A percentile compares a stretch with the other conserved stretches of the same genome.
Evolutionary conservation across 2,113 vertebrate species (phyloP).

Genomic region (Corvus hawaiiensis): DNA sequence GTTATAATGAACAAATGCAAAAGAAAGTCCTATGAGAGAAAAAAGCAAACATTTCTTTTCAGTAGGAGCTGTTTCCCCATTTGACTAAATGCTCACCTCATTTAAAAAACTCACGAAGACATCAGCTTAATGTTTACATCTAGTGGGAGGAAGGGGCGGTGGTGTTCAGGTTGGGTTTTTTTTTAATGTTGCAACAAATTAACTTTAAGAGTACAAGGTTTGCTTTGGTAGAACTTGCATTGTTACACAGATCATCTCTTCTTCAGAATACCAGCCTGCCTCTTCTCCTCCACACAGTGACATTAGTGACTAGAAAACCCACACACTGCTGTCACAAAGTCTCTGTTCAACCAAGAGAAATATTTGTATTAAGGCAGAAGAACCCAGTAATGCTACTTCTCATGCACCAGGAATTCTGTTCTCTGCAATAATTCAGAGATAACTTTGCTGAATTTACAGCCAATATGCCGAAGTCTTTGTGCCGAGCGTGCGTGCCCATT

Average conservation of each 20-base stretch:
- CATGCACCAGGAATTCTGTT: background rate
- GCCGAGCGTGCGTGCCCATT: fast-evolving
- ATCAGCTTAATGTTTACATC: background rate
- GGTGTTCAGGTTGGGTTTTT: background rate
- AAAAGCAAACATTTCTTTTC: background rate
- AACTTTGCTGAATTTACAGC: background rate
- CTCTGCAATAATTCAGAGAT: background rate
- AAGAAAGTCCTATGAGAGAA: background rate
- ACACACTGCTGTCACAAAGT: background rate
- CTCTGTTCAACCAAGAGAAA: background rate
- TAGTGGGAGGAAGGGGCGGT: background rate
- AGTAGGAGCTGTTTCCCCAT: background rate
- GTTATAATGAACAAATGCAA: background rate
- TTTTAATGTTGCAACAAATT: background rate
- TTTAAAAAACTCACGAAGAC: background rate
- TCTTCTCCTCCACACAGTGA: background rate
- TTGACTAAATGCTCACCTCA: background rate
- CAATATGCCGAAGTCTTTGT: background rate
- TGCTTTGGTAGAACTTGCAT: background rate
- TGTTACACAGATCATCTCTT: background rate
- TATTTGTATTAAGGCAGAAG: background rate
- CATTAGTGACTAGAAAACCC: background rate
- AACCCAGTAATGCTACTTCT: background rate
- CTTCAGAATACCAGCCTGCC: background rate
- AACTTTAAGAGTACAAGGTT: background rate